Evolutionary conservation across 2,113 vertebrate species (phyloP), one percentile per base, ranked within the genome.

Genomic region (Thermophis baileyi): DNA sequence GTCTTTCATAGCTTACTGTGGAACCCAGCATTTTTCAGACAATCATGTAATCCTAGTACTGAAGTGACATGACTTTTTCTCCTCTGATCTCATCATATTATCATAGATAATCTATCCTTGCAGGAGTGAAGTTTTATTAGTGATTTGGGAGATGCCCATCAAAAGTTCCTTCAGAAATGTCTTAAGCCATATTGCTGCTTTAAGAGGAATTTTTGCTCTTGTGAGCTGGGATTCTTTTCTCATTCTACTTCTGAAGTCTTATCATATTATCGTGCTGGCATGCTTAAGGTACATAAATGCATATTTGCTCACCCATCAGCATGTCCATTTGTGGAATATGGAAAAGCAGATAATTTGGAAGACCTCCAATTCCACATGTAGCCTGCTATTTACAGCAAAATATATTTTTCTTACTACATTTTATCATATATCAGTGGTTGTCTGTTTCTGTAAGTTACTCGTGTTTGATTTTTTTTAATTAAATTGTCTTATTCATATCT

Each of bases 1-100:
- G 51, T 8, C 18, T 90, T 95, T 90, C 63, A 89, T 93, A 94
- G 51, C 22, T 54, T 20, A 27, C 51, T n/a, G n/a, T 24, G 63
- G 63, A 24, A 40, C 90, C 63, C 22, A 81, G 49, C 1, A 81
- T 44, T 44, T 81, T 81, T 18, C 35, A 44, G n/a, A 81, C 35
- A 81, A 22, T 22, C 2, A 81, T 81, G 35, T 81, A 81, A 81
- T 81, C 35, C 35, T 81, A 81, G 35, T 81, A 22, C 2, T 74
- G 63, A 74, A 35, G n/a, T 35, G 63, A 18, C 63, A 74, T 74
- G 16, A 74, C 16, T 74, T 2, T 22, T 81, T 81, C 3, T 40
- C 35, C 35, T 81, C 6, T 40, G 74, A 44, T 44, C 35, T 81
- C 35, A 81, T 22, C 7, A 81, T 22, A 44, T 81, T 81, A 22